Evolutionary conservation across 2,113 vertebrate species (phyloP), one percentile per base, ranked within the genome.

Genomic region (Circaetus gallicus): DNA sequence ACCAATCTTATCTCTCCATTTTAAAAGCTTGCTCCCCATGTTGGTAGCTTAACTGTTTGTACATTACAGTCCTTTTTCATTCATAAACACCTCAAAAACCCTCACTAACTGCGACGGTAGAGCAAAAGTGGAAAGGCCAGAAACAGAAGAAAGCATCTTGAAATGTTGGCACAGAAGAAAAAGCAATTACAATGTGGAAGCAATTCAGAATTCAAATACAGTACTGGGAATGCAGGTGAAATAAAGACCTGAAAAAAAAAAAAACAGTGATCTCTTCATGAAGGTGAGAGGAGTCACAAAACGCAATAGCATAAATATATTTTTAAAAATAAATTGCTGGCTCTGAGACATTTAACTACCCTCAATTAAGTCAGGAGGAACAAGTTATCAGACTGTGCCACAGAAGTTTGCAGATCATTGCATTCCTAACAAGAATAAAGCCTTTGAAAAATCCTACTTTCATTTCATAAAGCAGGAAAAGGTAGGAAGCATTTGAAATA

Each of bases 221-320:
- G 12, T 53, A 69, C 34, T 66, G 67, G 32, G 15, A 62, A 62
- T 34, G 42, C 28, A 90, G 36, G 8, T 47, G 38, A 94, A 95
- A 89, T 42, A 92, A 82, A 95, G 58, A n/a, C 20, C 13, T 82
- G 43, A 36, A 24, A 80, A 63, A 45, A 45, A 65, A 70, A 49
- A 0, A 0, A 1, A 2, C 22, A 53, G 10, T 5, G n/a, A 65
- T 76, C 18, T 80, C 36, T 77, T 74, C 15, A 70, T 31, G 26
- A 84, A 86, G 31, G 24, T 79, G 47, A 93, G 34, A 79, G 34
- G 4, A 89, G 15, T 50, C 67, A 81, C 17, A 71, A 72, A 93
- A 87, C 43, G 12, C 24, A 81, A 61, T 6, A 55, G n/a, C 26
- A 55, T 67, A 79, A 91, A 83, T 50, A 45, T 16, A 66, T 43